Evolutionary conservation across 2,113 vertebrate species (phyloP).

Genomic region (Podarcis raffonei): DNA sequence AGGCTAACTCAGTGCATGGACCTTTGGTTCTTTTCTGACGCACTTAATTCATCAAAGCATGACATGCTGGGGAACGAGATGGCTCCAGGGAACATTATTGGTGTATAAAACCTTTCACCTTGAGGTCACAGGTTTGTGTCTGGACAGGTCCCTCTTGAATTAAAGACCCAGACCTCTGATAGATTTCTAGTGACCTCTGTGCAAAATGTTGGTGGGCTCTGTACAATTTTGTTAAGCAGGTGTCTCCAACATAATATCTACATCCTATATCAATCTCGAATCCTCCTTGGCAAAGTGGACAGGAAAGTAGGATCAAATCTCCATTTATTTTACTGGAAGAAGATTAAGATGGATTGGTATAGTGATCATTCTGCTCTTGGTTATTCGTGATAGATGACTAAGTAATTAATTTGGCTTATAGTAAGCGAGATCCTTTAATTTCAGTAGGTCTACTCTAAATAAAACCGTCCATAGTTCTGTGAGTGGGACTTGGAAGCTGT

Average conservation of each 20-base stretch:
- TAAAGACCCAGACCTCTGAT: background rate
- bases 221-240: background rate
- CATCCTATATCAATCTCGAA: background rate
- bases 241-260: background rate
- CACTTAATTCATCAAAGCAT: slow-evolving; percentile 10
- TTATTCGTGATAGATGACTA: background rate
- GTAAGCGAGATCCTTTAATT: background rate
- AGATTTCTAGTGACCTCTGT: background rate
- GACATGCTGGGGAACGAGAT: background rate
- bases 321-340: background rate
- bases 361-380: background rate
- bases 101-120: slow-evolving; percentile 26
- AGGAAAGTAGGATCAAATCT: background rate
- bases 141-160: background rate
- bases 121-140: slow-evolving; percentile 6
- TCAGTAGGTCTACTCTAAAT: too few relatives aligned
- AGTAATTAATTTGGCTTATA: background rate
- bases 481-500: background rate
- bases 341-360: background rate
- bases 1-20: background rate
- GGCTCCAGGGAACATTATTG: background rate
- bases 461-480: background rate
- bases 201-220: background rate
- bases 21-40: slow-evolving; percentile 19
- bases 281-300: slow-evolving; percentile 25